Base-by-base conservation (phyloP, 2,888 invertebrate genomes). In the Tipula vernalis region DNA sequence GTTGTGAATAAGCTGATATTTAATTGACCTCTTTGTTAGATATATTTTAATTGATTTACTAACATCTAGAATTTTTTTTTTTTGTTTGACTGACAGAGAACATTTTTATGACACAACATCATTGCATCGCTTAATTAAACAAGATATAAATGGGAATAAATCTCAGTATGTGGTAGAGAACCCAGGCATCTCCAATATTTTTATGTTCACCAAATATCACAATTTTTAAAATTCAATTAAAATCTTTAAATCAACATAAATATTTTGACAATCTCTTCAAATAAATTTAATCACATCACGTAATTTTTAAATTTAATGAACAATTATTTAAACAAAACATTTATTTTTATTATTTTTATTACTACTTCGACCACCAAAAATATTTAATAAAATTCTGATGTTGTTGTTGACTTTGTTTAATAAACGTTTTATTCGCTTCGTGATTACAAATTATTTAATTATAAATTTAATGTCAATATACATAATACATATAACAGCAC, bases 241-340 rank as follows among this genome's bases (percentile, higher is more conserved):
- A 51, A 51, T 51, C 51, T 51, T 57, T 1, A 15, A 57, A 57
- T 57, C 71, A 71, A 71, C 28, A 71, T 71, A 10, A 71, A 71
- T 71, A 71, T 71, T 71, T 71, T 71, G 2, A 10, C 71, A 71
- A 57, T 57, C 51, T 57, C 15, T 57, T 57, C 51, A 57, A 57
- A 18, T 8, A 71, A 10, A 71, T 28, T 28, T 71, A 71, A 71
- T 71, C 71, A 71, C 28, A 71, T 71, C 71, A 71, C 71, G 71
- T 71, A 71, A 71, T 12, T 71, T 71, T 71, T 71, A 6, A 28
- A 28, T 71, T 28, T 71, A 71, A 71, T 28, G 28, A 71, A 71
- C 71, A 71, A 71, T 71, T 71, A 71, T 71, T 71, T 71, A 71
- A 71, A 71, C 71, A 71, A 71, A 71, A 71, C 71, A 71, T 71